Base-by-base conservation (phyloP, 2,797 vertebrate species). In the Chanos chanos region DNA sequence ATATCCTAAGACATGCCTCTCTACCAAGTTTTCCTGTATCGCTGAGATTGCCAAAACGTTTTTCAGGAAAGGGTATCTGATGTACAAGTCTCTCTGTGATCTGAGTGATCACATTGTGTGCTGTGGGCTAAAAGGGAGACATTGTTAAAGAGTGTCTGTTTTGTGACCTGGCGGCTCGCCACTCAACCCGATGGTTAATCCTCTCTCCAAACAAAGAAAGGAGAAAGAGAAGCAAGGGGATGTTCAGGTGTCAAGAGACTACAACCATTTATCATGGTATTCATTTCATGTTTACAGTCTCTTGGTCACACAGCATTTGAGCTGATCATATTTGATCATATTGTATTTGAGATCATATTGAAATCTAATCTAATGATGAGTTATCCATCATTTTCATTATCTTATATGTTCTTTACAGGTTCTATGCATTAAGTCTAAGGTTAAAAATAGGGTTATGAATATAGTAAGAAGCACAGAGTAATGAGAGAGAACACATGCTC, bases 101-200 rank as follows among this genome's bases (percentile, higher is more conserved):
- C 34, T 39, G 53, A 12, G 41, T 53, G 47, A 61, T 30, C 40
- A 44, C 50, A 58, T 62, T 55, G 47, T 47, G 39, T 33, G 61
- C 41, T 59, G 28, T 55, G 57, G 60, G 54, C 68, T 61, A 44
- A 65, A 74, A 64, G 48, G 41, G 45, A 47, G 37, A 30, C 39
- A 56, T 65, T 75, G 58, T 52, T 60, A n/a, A n/a, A n/a, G n/a
- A n/a, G 47, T 34, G 43, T 64, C 50, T 8, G 30, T 59, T 68
- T 57, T 66, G 25, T 70, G 43, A 68, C 64, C 67, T 57, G 55
- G 54, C 68, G 40, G n/a, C 24, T 52, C 47, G 52, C 60, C 59
- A 53, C 41, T 36, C 49, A 62, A 64, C 70, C 61, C 61, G 72
- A 63, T 66, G 75, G 66, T 66, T 74, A 74, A 77, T 77, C 40